Conservation (phyloP, 2,113 vertebrate genomes). For the Antechinus stuartii region DNA sequence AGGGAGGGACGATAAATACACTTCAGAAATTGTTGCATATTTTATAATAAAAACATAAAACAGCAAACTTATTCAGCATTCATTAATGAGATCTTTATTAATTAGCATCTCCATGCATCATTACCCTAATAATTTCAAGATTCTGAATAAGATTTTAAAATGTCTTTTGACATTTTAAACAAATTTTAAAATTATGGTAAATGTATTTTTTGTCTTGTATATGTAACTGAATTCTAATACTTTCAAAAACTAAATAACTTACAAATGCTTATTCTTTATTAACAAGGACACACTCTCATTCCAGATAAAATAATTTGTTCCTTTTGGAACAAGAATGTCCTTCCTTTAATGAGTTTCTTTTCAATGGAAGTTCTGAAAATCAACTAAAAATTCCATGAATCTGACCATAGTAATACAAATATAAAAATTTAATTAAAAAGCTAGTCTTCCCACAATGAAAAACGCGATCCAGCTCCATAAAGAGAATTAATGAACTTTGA, state of each 20-base stretch:
- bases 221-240: constrained; percentile 37
- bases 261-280: constrained; percentile 1
- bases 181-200: constrained; percentile 28
- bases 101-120: not conserved
- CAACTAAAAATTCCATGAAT: not conserved
- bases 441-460: not conserved
- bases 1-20: not conserved
- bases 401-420: not conserved
- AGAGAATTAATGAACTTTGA: not conserved
- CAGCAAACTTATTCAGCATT: not conserved
- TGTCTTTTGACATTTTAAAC: constrained; percentile 20
- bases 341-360: not conserved
- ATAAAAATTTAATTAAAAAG: not conserved
- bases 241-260: constrained; percentile 4
- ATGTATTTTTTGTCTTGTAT: not conserved
- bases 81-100: constrained; percentile 35
- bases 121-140: constrained; percentile 20
- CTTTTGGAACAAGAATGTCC: not conserved
- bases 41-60: not conserved
- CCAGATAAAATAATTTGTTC: constrained; percentile 42
- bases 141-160: constrained; percentile 47
- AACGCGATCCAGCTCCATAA: not conserved
- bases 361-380: not conserved
- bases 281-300: constrained; percentile 27
- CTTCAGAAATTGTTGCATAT: constrained; percentile 34